phyloP scores from a whole-genome alignment of 2,888 invertebrate genomes.

The Theristus sp. region DNA sequence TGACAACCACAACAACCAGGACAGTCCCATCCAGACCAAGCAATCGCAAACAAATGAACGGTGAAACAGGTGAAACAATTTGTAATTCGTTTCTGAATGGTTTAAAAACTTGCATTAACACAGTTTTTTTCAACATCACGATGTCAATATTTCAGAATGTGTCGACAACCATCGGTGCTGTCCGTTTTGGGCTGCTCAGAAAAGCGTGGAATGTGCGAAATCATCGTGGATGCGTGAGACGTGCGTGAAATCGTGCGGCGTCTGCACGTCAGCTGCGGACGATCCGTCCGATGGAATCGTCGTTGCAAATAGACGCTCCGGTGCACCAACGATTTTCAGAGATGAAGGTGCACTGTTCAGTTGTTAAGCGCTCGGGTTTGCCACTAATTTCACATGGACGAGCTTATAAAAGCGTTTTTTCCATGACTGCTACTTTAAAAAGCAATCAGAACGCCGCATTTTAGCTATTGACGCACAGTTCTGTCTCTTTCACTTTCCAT shows the following conservation, averaged over 20 bases:
- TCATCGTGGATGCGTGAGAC: neutral
- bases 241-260: neutral
- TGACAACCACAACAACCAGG: neutral
- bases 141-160: neutral
- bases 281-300: neutral
- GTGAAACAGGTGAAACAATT: too few relatives aligned
- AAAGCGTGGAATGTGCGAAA: neutral
- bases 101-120: too few relatives aligned
- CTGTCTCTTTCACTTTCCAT: too few relatives aligned
- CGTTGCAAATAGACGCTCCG: neutral
- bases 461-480: too few relatives aligned
- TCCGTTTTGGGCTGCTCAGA: neutral
- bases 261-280: neutral
- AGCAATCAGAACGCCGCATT: too few relatives aligned
- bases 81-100: too few relatives aligned
- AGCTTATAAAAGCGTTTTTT: neutral
- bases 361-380: neutral
- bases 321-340: neutral
- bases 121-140: neutral
- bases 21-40: neutral
- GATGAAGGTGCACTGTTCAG: neutral
- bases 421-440: neutral
- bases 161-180: neutral
- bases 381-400: too few relatives aligned
- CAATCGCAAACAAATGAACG: too few relatives aligned